These are phyloP conservation scores for Pristionchus japonicus DNA, from an alignment of 2,888 invertebrate genomes.

Conservation along the genomic window DNA sequence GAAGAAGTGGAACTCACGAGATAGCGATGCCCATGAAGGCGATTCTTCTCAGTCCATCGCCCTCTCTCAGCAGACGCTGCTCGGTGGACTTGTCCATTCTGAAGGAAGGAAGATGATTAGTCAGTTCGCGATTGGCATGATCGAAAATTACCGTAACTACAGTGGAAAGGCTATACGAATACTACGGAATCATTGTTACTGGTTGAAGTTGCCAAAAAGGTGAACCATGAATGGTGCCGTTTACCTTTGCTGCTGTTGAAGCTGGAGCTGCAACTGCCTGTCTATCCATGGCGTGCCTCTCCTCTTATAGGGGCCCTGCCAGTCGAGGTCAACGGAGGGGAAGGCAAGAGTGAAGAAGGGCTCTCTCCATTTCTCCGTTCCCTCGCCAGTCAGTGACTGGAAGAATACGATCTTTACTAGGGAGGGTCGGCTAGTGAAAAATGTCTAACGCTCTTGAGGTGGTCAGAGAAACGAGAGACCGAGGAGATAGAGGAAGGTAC, in stretches of 20 bases:
- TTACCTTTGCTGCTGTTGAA: slow-evolving; percentile 1
- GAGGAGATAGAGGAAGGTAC: background rate
- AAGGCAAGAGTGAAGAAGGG: background rate
- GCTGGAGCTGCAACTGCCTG: background rate
- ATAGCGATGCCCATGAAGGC: slow-evolving; percentile 66
- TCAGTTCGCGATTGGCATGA: too few species aligned
- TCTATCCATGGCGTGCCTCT: background rate
- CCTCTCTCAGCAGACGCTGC: slow-evolving; percentile 58
- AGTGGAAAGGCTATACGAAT: too few species aligned
- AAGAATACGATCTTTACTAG: too few species aligned
- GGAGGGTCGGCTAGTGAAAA: too few species aligned
- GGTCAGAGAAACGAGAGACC: background rate
- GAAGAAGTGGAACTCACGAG: slow-evolving; percentile 50
- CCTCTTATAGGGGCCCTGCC: background rate
- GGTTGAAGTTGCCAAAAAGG: background rate
- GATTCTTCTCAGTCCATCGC: slow-evolving; percentile 62
- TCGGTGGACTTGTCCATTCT: slow-evolving; percentile 40
- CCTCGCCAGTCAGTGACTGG: background rate
- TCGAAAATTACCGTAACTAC: too few species aligned
- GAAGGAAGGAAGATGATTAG: background rate
- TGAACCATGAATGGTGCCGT: background rate
- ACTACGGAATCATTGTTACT: too few species aligned
- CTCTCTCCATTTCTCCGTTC: background rate
- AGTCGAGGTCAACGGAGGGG: background rate
- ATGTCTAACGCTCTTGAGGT: background rate